Percentiles rank a stretch among this genome's conserved stretches.
phyloP scores from a whole-genome alignment of 1,140 invertebrate genomes.

The Pinna nobilis region DNA sequence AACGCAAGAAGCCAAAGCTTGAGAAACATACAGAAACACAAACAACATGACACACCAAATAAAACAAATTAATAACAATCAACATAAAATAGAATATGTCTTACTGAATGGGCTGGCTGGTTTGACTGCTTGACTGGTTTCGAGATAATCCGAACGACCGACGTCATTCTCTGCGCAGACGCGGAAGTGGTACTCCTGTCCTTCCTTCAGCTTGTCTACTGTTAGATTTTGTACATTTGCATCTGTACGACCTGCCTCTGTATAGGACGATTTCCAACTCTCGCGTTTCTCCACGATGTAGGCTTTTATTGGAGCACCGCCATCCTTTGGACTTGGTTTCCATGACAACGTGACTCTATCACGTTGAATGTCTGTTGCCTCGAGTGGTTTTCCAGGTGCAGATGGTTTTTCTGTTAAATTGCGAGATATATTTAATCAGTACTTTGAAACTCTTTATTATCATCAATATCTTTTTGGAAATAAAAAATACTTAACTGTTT shows the following conservation, averaged over 20 bases:
- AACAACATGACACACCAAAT: neutral
- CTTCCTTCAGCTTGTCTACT: constrained; percentile 81
- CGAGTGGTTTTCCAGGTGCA: constrained; percentile 82
- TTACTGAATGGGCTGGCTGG: constrained; percentile 74
- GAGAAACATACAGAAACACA: neutral
- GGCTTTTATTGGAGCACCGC: constrained; percentile 91
- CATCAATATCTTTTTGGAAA: too few relatives aligned
- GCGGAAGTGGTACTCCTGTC: constrained; percentile 96
- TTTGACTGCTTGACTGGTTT: constrained; percentile 84
- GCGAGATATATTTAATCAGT: constrained; percentile 10
- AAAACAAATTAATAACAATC: neutral
- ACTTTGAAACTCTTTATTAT: constrained; percentile 15
- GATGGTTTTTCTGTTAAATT: constrained; percentile 59
- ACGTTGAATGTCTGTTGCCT: constrained; percentile 74
- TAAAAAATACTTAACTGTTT: too few relatives aligned
- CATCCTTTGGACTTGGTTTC: constrained; percentile 89
- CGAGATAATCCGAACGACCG: constrained; percentile 94
- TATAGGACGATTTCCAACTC: constrained; percentile 63
- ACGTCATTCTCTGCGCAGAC: constrained; percentile 97
- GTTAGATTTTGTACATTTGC: constrained; percentile 47
- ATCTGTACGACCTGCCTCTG: constrained; percentile 51
- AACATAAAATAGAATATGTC: neutral
- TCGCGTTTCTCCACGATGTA: constrained; percentile 94
- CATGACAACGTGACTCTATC: constrained; percentile 63
- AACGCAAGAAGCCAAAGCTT: too few relatives aligned